Evolutionary conservation across 2,797 vertebrate genomes (phyloP).

Genomic region (Poeciliopsis paucimaculata): DNA sequence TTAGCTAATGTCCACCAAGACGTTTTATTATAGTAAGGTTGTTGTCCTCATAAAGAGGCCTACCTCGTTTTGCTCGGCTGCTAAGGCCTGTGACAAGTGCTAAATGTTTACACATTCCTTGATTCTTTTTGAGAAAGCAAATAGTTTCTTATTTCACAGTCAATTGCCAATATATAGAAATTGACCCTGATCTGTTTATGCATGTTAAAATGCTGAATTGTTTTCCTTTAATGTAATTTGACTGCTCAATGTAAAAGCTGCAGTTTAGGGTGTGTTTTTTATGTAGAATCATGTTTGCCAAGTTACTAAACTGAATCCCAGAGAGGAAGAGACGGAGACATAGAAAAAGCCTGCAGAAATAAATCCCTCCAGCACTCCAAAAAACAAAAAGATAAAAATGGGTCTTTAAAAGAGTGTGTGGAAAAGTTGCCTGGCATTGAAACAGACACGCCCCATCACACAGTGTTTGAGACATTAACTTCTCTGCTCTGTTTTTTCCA

Average conservation of each 20-base stretch:
- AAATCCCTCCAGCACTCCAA: not conserved
- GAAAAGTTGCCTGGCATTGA: slow-evolving; percentile 65
- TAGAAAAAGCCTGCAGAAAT: slow-evolving; percentile 7
- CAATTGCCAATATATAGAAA: not conserved
- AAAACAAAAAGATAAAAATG: slow-evolving; percentile 11
- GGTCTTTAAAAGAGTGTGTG: slow-evolving; percentile 60
- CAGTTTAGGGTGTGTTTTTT: not conserved
- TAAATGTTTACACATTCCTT: not conserved
- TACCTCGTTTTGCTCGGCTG: not conserved
- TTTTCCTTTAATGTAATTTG: not conserved
- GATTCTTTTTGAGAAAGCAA: not conserved
- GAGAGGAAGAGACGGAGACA: slow-evolving; percentile 10
- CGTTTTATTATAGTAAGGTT: not conserved
- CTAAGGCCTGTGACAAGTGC: not conserved
- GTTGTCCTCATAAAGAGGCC: not conserved
- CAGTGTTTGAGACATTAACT: slow-evolving; percentile 74
- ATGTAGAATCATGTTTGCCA: slow-evolving; percentile 16
- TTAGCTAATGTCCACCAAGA: not conserved
- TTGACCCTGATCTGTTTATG: not conserved
- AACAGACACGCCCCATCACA: slow-evolving; percentile 78
- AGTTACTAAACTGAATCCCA: slow-evolving; percentile 29
- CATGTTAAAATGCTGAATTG: not conserved
- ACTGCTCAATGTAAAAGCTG: not conserved
- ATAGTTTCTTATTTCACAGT: not conserved
- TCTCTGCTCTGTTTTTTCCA: slow-evolving; percentile 50